Evolutionary conservation across 2,888 invertebrate genomes (phyloP).

Genomic region (Erebia ligea): DNA sequence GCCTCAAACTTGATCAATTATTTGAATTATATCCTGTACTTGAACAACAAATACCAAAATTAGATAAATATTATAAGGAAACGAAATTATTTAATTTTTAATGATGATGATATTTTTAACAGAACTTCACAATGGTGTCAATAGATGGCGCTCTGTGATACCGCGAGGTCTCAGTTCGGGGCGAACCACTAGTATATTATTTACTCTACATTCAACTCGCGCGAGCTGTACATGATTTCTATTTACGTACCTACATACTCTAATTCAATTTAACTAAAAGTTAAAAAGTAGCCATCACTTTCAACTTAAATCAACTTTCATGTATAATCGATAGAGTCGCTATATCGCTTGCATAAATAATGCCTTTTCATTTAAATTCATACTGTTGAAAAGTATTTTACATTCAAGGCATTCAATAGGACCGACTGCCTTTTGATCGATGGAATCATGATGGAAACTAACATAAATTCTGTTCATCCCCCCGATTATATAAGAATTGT

Average conservation of each 20-base stretch:
- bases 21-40: no score
- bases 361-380: slow-evolving; percentile 19
- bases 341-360: slow-evolving; percentile 9
- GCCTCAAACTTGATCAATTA: no score
- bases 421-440: background rate
- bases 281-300: slow-evolving; percentile 13
- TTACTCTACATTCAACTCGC: no score
- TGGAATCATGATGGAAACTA: background rate
- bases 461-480: background rate
- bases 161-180: no score
- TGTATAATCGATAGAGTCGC: slow-evolving; percentile 14
- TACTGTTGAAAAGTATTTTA: background rate
- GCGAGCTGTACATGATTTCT: slow-evolving; percentile 9
- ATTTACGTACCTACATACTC: background rate
- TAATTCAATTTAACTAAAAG: slow-evolving; percentile 6
- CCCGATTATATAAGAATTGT: no score
- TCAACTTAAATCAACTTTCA: slow-evolving; percentile 12
- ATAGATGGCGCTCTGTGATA: no score
- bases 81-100: no score
- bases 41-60: no score
- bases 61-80: no score
- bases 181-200: no score
- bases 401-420: slow-evolving; percentile 12
- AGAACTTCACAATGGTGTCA: no score
- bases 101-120: no score